Base-by-base conservation (phyloP, 1,140 invertebrate genomes). In the Musca domestica region DNA sequence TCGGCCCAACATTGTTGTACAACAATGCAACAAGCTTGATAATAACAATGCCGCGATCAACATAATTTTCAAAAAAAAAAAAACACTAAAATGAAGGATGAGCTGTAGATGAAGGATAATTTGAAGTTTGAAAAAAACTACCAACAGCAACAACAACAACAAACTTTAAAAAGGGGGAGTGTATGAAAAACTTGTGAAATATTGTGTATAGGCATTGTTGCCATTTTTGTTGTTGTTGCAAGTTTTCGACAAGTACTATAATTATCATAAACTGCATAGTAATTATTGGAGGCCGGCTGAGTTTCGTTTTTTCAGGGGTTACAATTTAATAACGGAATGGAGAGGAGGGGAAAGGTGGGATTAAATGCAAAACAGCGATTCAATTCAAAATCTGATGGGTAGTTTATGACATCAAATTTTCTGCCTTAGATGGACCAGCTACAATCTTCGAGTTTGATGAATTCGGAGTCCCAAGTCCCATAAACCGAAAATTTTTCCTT, bases 181-280 rank as follows among this genome's bases (percentile, higher is more conserved):
- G 34, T 41, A 41, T 41, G 34, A 41, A 41, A 61, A 61, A 61
- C 56, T 61, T 61, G 56, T 61, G 56, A 61, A 61, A 27, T 61
- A 19, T 61, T 61, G 15, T 30, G 3, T 9, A 27, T 30, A n/a
- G 23, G 15, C 15, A 58, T 23, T 58, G 12, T 41, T 41, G 34
- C 34, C 10, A 12, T 41, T n/a, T n/a, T n/a, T 41, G 34, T 12
- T n/a, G 27, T 41, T 5, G 34, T 41, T 41, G 34, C 6, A 61
- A 61, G 12, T 19, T 41, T 61, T 61, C 56, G 56, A 61, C 56
- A 61, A 61, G 56, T 61, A 61, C 56, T 61, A 61, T 61, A 61
- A 61, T 61, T 61, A 61, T 41, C 56, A 61, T 61, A 61, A 61
- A 61, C 34, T 61, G 56, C 12, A 61, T 61, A 61, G 19, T 34